phyloP scores from a whole-genome alignment of 2,888 invertebrate species.

The Myopa testacea region DNA sequence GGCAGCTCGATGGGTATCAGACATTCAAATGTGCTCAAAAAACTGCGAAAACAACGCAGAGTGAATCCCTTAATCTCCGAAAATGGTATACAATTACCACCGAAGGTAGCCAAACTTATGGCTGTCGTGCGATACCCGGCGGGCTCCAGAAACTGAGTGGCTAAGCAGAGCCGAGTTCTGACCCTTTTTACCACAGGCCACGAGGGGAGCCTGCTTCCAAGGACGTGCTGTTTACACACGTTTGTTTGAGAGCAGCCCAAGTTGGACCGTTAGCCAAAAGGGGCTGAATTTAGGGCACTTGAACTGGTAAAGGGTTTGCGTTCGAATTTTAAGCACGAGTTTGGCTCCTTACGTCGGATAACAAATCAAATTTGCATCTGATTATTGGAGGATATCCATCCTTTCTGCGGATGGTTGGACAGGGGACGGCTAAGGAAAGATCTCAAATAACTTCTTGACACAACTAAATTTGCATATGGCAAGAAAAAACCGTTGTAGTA shows the following conservation, averaged over 20 bases:
- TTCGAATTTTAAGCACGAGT: neutral
- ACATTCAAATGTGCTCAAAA: conserved; percentile 38
- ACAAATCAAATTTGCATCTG: conserved; percentile 67
- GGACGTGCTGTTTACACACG: conserved; percentile 23
- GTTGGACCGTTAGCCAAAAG: neutral
- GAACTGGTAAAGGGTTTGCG: conserved; percentile 9
- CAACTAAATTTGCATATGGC: conserved; percentile 26
- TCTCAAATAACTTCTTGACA: conserved; percentile 32
- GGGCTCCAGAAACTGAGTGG: conserved; percentile 54
- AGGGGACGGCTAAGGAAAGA: neutral
- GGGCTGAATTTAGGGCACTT: neutral
- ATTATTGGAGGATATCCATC: conserved; percentile 49
- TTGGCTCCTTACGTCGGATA: conserved; percentile 45
- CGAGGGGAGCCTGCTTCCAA: neutral
- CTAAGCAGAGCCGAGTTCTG: conserved; percentile 38
- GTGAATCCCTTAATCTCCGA: conserved; percentile 65
- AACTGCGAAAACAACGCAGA: conserved; percentile 41
- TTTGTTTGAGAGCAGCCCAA: neutral
- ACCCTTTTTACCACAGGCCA: neutral
- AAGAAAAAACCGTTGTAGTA: neutral
- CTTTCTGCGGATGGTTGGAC: neutral
- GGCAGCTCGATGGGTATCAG: conserved; percentile 21
- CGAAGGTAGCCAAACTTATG: conserved; percentile 27
- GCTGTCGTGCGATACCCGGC: conserved; percentile 46
- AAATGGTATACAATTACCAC: conserved; percentile 65